These are phyloP conservation scores for Fundulus diaphanus DNA, from an alignment of 2,797 vertebrate species.

Conservation along the genomic window DNA sequence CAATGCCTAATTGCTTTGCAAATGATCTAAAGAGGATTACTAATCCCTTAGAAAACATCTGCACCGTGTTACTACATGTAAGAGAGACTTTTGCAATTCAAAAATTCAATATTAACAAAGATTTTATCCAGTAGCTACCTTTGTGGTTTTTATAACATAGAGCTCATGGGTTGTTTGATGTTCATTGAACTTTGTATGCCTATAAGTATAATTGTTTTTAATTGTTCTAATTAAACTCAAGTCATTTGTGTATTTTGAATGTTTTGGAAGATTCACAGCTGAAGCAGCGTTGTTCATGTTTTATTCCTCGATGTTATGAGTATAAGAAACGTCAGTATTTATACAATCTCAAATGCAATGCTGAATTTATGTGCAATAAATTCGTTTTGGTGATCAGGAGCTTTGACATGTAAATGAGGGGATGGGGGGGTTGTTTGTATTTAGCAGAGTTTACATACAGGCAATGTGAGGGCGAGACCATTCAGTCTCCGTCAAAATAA, in stretches of 20 bases:
- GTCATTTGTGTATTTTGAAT: conserved; percentile 27
- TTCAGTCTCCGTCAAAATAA: neutral
- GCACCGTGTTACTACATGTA: conserved; percentile 63
- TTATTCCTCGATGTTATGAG: neutral
- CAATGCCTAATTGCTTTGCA: conserved; percentile 82
- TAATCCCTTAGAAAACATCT: conserved; percentile 59
- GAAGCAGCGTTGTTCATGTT: neutral
- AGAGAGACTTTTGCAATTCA: conserved; percentile 66
- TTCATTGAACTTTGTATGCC: conserved; percentile 17
- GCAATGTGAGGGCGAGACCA: neutral
- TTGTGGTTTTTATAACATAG: conserved; percentile 15
- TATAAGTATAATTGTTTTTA: conserved; percentile 17
- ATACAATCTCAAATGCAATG: conserved; percentile 43
- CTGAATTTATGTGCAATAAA: conserved; percentile 69
- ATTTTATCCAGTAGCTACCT: conserved; percentile 40
- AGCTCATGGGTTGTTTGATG: conserved; percentile 24
- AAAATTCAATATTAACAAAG: conserved; percentile 49
- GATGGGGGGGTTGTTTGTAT: neutral
- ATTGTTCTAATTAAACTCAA: conserved; percentile 18
- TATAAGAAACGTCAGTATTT: conserved; percentile 12
- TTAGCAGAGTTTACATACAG: neutral
- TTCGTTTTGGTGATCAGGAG: conserved; percentile 18
- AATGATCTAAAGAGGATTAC: conserved; percentile 80
- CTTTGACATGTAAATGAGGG: conserved; percentile 6
- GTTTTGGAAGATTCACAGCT: conserved; percentile 11